Conservation (phyloP, 2,113 vertebrate species). For the Nematolebias whitei region DNA sequence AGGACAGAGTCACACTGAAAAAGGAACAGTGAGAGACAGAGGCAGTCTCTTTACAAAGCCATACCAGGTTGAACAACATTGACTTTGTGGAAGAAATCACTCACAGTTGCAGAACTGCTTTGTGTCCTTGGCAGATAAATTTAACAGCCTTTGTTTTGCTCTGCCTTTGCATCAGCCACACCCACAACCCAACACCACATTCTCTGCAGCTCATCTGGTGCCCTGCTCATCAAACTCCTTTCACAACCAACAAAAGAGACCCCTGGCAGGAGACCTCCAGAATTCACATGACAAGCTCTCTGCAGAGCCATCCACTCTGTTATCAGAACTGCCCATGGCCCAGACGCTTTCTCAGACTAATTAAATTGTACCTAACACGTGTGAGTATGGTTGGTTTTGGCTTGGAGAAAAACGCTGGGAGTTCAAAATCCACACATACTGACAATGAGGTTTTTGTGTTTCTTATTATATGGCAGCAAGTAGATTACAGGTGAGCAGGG, state of each 20-base stretch:
- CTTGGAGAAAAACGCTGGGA: conserved; percentile 13
- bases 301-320: conserved; percentile 45
- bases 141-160: conserved; percentile 68
- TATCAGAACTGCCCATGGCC: conserved; percentile 57
- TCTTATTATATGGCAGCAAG: not conserved
- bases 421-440: conserved; percentile 41
- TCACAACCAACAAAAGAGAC: conserved; percentile 60
- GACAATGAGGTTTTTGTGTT: conserved; percentile 18
- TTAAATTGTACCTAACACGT: conserved; percentile 70
- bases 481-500: not conserved
- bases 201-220: conserved; percentile 50
- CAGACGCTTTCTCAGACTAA: conserved; percentile 57
- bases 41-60: conserved; percentile 39
- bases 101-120: conserved; percentile 59
- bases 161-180: not conserved
- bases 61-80: conserved; percentile 42
- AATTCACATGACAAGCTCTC: conserved; percentile 59
- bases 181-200: conserved; percentile 22
- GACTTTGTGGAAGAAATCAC: conserved; percentile 72
- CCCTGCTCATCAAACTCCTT: conserved; percentile 68
- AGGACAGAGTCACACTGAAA: conserved; percentile 17
- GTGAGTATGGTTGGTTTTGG: conserved; percentile 4
- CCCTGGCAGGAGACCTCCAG: conserved; percentile 50
- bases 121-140: conserved; percentile 59
- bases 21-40: conserved; percentile 35